phyloP scores from a whole-genome alignment of 1,140 invertebrate species.

The Xylocopa sonorina region DNA sequence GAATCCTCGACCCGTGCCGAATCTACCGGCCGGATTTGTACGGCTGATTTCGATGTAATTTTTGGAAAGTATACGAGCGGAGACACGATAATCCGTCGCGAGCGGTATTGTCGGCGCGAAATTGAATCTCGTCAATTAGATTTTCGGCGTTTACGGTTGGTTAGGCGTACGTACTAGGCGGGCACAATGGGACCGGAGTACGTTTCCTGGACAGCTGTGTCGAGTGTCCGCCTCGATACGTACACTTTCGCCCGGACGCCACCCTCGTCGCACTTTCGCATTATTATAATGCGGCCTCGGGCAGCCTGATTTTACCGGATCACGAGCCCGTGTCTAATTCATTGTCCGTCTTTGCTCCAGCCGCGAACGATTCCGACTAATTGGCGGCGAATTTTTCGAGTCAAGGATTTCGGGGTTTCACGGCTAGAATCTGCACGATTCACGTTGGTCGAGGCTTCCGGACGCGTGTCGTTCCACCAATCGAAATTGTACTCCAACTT shows the following conservation, averaged over 20 bases:
- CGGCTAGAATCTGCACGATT: no score
- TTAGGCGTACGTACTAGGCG: conserved; percentile 75
- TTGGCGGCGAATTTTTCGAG: conserved; percentile 24
- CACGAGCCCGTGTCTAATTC: conserved; percentile 75
- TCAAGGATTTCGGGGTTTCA: no score
- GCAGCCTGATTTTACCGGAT: conserved; percentile 76
- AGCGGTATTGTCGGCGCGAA: conserved; percentile 75
- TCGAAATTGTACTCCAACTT: no score
- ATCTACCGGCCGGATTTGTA: conserved; percentile 33
- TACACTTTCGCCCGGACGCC: conserved; percentile 27
- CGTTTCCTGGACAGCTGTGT: conserved; percentile 74
- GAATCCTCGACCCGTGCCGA: conserved; percentile 59
- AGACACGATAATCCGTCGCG: conserved; percentile 54
- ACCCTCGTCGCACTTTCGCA: conserved; percentile 51
- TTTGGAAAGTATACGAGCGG: conserved; percentile 67
- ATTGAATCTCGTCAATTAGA: conserved; percentile 82
- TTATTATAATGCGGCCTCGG: conserved; percentile 76
- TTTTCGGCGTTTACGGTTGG: conserved; percentile 79
- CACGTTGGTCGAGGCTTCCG: no score
- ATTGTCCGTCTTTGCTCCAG: conserved; percentile 49
- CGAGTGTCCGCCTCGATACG: conserved; percentile 55
- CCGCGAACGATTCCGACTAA: conserved; percentile 42
- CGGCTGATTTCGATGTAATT: conserved; percentile 69
- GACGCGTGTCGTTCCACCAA: no score
- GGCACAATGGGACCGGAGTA: conserved; percentile 59